These are phyloP conservation scores for Dermochelys coriacea DNA, from an alignment of 2,797 vertebrate genomes.

Conservation along the genomic window DNA sequence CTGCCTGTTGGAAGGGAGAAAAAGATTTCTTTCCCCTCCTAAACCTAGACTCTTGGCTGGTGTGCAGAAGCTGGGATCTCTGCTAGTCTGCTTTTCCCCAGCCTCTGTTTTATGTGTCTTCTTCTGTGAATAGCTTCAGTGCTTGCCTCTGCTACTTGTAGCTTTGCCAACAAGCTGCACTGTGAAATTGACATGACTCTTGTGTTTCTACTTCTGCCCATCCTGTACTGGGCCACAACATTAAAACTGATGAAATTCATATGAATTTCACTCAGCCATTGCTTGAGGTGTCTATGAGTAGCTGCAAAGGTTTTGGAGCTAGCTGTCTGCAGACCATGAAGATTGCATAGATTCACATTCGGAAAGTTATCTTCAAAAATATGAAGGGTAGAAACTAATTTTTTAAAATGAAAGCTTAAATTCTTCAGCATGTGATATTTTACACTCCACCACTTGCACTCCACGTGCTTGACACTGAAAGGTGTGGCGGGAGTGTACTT, in stretches of 20 bases:
- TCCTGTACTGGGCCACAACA: neutral
- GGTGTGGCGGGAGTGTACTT: neutral
- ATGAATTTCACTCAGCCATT: neutral
- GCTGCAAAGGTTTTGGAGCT: neutral
- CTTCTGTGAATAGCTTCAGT: neutral
- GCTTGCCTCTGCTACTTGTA: neutral
- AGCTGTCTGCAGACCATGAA: neutral
- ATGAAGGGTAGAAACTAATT: neutral
- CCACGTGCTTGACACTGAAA: neutral
- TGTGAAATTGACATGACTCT: neutral
- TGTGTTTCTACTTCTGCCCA: neutral
- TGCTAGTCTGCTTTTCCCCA: neutral
- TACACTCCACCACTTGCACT: neutral
- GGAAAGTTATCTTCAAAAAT: neutral
- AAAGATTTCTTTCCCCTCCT: neutral
- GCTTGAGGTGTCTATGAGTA: neutral
- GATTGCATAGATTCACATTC: neutral
- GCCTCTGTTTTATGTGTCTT: neutral
- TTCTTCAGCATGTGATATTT: neutral
- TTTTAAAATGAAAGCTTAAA: neutral
- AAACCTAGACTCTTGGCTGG: neutral
- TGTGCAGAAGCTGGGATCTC: neutral
- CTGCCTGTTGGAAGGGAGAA: neutral
- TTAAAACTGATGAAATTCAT: neutral
- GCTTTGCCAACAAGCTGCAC: accelerated